Evolutionary conservation across 2,113 vertebrate genomes (phyloP), one percentile per base, ranked within the genome.

Genomic region (Callorhinus ursinus): DNA sequence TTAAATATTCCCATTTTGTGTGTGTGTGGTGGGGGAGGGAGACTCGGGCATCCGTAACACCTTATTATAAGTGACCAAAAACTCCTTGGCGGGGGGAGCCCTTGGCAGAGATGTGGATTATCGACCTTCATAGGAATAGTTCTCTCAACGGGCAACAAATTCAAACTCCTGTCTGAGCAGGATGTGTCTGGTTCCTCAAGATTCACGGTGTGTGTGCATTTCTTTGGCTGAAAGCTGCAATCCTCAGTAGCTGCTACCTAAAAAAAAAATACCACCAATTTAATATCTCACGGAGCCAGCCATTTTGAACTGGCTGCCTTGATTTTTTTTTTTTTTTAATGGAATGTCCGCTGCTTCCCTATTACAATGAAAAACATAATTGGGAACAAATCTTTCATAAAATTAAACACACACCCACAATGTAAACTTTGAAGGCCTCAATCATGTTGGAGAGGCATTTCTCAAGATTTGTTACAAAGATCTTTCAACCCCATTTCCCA

Each of bases 131-230:
- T 51, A 26, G 93, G 79, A 96, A n/a, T n/a, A 49, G 46, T 82
- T 93, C 95, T 88, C 81, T 94, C 79, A 82, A 83, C 33, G 85
- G 59, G 85, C 97, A 93, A 83, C 94, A 91, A 87, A 95, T 83
- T 96, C 88, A 93, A 84, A 88, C 74, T 59, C 82, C 94, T 88
- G 49, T 85, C 84, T 82, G 71, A 86, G 93, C 94, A 94, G 93
- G 92, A 97, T 76, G 16, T 49, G 53, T 89, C 92, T 95, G 97
- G 87, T 94, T 95, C 95, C 96, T 83, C 53, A 53, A 94, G 93
- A 98, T 95, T 95, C 72, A 69, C 2, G 5, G 39, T 46, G 39
- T 39, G 61, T 74, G 90, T 83, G 81, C 59, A 18, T 39, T 90
- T 88, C 92, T 92, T 96, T 76, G 94, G 90, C 92, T 42, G 28